These are phyloP conservation scores for Mormyrus proboscirostris DNA, from an alignment of 2,797 vertebrate species.

Conservation along the genomic window DNA sequence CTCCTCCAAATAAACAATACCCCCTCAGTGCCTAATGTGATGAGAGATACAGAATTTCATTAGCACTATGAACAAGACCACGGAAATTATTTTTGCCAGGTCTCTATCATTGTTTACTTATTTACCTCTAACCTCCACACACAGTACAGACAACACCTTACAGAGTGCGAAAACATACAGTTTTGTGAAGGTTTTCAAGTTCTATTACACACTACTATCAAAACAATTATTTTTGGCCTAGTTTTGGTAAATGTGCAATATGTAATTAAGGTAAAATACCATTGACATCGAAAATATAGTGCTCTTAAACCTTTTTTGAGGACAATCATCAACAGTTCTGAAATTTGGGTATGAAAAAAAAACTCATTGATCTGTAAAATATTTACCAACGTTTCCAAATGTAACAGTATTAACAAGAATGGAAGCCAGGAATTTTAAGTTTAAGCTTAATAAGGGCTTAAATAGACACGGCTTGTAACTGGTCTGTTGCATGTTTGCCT, in stretches of 20 bases:
- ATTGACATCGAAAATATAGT: background rate
- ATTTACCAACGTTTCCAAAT: background rate
- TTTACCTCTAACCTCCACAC: background rate
- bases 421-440: background rate
- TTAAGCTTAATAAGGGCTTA: background rate
- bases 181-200: background rate
- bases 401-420: background rate
- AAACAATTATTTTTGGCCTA: background rate
- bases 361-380: background rate
- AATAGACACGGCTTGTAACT: background rate
- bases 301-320: background rate
- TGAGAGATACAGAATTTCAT: conserved; percentile 13
- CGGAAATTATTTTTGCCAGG: background rate
- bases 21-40: background rate
- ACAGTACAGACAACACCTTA: background rate
- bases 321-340: background rate
- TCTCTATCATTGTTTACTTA: background rate
- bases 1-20: conserved; percentile 18
- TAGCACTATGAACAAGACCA: conserved; percentile 4
- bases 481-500: background rate
- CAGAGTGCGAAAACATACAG: background rate
- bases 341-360: background rate
- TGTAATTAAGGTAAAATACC: background rate
- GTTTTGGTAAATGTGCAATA: background rate
- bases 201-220: background rate